These are phyloP conservation scores for Eumacrocentrus americanus DNA, from an alignment of 2,888 invertebrate species.

Conservation along the genomic window DNA sequence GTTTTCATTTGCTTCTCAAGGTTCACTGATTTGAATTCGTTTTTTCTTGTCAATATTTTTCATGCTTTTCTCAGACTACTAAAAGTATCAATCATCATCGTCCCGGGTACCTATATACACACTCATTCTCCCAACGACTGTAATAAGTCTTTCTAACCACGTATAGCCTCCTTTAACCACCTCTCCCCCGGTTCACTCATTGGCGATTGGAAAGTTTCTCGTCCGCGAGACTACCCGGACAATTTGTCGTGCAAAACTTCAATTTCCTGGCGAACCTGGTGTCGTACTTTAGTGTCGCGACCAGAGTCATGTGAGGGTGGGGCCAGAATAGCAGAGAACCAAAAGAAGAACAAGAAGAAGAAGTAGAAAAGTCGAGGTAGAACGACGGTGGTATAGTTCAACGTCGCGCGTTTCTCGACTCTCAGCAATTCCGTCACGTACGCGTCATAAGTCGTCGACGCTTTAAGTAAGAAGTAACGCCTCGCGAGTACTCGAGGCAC, in stretches of 20 bases:
- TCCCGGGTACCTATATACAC: too few relatives aligned
- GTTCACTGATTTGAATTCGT: not conserved
- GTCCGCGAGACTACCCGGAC: constrained; percentile 28
- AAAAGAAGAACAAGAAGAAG: constrained; percentile 18
- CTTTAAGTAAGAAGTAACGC: constrained; percentile 53
- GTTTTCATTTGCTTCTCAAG: not conserved
- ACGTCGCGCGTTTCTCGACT: constrained; percentile 35
- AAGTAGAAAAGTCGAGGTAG: constrained; percentile 22
- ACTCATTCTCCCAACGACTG: constrained; percentile 4
- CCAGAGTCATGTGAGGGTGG: constrained; percentile 15
- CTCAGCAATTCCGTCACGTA: constrained; percentile 57
- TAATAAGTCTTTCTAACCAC: constrained; percentile 19
- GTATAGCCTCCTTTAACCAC: constrained; percentile 7
- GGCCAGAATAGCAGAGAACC: constrained; percentile 17
- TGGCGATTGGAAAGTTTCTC: constrained; percentile 37
- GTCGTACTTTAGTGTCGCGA: constrained; percentile 33
- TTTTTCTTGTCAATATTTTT: too few relatives aligned
- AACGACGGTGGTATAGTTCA: constrained; percentile 20
- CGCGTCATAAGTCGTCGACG: constrained; percentile 54
- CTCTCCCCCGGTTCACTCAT: constrained; percentile 11
- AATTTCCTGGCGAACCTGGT: constrained; percentile 34
- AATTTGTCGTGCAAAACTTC: constrained; percentile 39
- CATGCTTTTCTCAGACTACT: too few relatives aligned
- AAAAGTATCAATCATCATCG: too few relatives aligned
- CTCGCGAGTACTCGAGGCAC: constrained; percentile 47